Conservation (phyloP, 2,113 vertebrate genomes). For the Grammomys surdaster region DNA sequence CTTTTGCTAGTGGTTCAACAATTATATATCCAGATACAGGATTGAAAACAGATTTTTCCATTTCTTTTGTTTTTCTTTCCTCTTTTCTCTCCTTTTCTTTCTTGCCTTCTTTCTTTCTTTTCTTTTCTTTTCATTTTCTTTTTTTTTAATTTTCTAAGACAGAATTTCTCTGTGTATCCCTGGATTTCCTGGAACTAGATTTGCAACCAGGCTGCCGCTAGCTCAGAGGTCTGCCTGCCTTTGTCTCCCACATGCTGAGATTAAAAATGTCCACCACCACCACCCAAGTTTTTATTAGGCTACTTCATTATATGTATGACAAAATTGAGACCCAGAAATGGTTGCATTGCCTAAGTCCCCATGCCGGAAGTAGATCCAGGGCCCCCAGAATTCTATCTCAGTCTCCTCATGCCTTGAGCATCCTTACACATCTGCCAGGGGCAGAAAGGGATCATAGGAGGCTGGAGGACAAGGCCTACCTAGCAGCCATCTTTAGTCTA, state of each 20-base stretch:
- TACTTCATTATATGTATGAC: not conserved
- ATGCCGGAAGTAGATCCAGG: not conserved
- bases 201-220: not conserved
- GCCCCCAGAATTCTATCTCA: not conserved
- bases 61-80: not conserved
- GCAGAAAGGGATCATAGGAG: not conserved
- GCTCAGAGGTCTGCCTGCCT: not conserved
- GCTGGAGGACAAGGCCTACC: not conserved
- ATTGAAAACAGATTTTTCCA: not conserved
- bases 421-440: not conserved
- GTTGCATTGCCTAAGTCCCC: not conserved
- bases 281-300: not conserved
- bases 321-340: not conserved
- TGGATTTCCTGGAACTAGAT: not conserved
- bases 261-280: not conserved
- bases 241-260: not conserved
- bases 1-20: not conserved
- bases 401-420: not conserved
- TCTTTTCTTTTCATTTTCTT: too few relatives aligned
- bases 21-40: not conserved
- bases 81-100: rapidly evolving
- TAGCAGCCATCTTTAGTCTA: not conserved
- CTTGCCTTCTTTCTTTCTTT: rapidly evolving
- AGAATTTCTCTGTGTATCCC: not conserved
- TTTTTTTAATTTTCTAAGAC: not conserved